These are phyloP conservation scores for Thumatha senex DNA, from an alignment of 2,888 invertebrate genomes.

Conservation along the genomic window DNA sequence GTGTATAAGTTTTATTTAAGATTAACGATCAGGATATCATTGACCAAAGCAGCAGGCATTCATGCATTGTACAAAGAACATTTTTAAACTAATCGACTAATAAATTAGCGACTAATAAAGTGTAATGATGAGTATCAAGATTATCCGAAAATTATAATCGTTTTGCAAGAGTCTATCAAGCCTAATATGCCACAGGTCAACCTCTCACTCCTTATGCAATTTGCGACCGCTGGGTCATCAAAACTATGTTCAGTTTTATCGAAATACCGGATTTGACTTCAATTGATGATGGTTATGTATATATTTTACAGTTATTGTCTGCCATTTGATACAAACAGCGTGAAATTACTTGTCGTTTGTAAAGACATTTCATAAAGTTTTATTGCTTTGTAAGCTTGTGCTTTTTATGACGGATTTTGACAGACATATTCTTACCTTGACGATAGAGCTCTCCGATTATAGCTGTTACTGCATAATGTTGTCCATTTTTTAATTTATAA, in stretches of 20 bases:
- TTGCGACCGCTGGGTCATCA: slow-evolving; percentile 29
- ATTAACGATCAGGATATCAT: no score
- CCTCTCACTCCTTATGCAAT: slow-evolving; percentile 33
- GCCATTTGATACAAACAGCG: not conserved
- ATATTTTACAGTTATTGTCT: slow-evolving; percentile 9
- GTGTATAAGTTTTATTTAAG: no score
- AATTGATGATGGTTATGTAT: slow-evolving; percentile 23
- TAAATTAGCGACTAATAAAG: no score
- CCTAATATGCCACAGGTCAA: slow-evolving; percentile 28
- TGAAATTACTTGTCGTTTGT: slow-evolving; percentile 2
- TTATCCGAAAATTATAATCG: slow-evolving; percentile 1
- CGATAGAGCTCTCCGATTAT: not conserved
- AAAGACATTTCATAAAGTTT: not conserved
- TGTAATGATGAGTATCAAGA: no score
- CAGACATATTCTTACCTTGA: not conserved
- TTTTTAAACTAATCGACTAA: no score
- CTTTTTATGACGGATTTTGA: not conserved
- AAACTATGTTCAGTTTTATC: slow-evolving; percentile 23
- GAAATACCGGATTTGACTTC: slow-evolving; percentile 22
- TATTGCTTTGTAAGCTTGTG: not conserved
- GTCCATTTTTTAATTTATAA: no score
- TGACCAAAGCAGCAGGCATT: no score
- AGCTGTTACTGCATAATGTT: no score
- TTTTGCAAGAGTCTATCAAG: slow-evolving; percentile 19
- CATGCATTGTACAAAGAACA: no score